Evolutionary conservation across 2,113 vertebrate species (phyloP).

Genomic region (Leucosticte australis): DNA sequence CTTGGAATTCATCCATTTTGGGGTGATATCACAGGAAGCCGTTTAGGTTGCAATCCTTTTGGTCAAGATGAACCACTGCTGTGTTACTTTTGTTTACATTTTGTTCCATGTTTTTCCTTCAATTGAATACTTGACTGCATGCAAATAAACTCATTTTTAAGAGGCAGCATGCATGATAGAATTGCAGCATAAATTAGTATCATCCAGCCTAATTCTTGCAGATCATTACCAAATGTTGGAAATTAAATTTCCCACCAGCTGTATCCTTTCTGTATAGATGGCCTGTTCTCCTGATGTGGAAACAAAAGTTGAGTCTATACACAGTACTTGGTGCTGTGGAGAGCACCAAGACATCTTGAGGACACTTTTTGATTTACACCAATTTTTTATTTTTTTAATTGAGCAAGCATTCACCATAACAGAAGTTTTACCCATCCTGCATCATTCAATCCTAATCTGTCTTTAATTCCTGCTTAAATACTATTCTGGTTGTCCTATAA

Average conservation of each 20-base stretch:
- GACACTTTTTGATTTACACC: neutral
- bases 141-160: neutral
- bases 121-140: neutral
- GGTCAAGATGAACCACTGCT: neutral
- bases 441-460: neutral
- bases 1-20: neutral
- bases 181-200: neutral
- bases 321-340: neutral
- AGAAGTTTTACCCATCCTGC: neutral
- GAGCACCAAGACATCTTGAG: neutral
- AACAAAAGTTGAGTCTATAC: neutral
- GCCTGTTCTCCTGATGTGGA: neutral
- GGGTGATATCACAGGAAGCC: neutral
- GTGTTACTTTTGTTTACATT: neutral
- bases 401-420: neutral
- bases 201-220: neutral
- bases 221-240: neutral
- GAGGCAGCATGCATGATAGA: neutral
- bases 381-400: neutral
- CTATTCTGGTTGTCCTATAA: neutral
- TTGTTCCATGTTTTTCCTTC: neutral
- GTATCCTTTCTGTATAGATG: neutral
- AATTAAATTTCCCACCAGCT: neutral
- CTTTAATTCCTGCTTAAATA: neutral
- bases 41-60: neutral